A percentile compares a stretch with the other conserved stretches of the same genome.
phyloP scores from a whole-genome alignment of 2,797 vertebrate genomes.

The Sebastes minor region DNA sequence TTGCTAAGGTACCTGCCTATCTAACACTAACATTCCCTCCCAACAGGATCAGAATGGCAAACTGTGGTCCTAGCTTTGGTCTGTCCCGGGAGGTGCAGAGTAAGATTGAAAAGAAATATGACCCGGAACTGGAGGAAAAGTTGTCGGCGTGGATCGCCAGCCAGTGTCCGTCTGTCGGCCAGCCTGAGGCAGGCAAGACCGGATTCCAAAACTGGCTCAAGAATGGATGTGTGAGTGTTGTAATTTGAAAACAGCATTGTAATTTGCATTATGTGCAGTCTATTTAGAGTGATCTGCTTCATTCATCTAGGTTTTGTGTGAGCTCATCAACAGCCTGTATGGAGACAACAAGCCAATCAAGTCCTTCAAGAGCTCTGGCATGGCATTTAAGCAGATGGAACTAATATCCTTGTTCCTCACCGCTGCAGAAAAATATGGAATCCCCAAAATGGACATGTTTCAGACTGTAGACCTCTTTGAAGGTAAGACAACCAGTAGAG shows the following conservation, averaged over 20 bases:
- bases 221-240: slow-evolving; percentile 89
- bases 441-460: slow-evolving; percentile 93
- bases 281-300: not conserved
- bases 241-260: not conserved
- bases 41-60: slow-evolving; percentile 86
- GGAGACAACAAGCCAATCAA: slow-evolving; percentile 85
- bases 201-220: slow-evolving; percentile 97
- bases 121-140: slow-evolving; percentile 90
- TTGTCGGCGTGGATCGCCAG: slow-evolving; percentile 90
- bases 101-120: slow-evolving; percentile 97
- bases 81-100: slow-evolving; percentile 92
- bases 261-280: not conserved
- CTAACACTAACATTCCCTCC: slow-evolving; percentile 18
- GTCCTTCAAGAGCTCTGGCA: slow-evolving; percentile 81
- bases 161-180: slow-evolving; percentile 86
- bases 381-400: slow-evolving; percentile 99
- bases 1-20: slow-evolving; percentile 7
- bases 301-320: slow-evolving; percentile 85
- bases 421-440: slow-evolving; percentile 89
- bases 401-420: slow-evolving; percentile 92
- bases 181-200: slow-evolving; percentile 85
- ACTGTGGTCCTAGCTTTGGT: slow-evolving; percentile 91
- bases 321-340: slow-evolving; percentile 92
- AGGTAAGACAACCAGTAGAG: slow-evolving; percentile 73
- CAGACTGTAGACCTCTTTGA: slow-evolving; percentile 97